Conservation (phyloP, 2,888 invertebrate genomes). For the Lithophane socia region DNA sequence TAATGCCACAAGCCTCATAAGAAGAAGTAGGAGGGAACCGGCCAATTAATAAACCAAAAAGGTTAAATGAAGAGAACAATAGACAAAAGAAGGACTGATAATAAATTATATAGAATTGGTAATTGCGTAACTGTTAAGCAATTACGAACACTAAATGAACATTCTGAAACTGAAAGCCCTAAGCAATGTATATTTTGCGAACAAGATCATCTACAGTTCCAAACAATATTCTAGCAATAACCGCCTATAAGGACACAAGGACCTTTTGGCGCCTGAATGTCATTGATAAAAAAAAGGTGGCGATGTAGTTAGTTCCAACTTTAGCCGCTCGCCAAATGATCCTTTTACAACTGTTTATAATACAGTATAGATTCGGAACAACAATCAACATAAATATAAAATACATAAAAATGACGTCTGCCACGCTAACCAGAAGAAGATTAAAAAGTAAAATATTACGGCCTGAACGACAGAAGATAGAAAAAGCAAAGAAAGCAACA, state of each 20-base stretch:
- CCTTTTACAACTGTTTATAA: not conserved
- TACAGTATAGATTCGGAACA: conserved; percentile 4
- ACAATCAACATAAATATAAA: conserved; percentile 16
- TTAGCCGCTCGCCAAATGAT: not conserved
- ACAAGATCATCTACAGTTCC: not conserved
- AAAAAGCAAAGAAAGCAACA: conserved; percentile 3
- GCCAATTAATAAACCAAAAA: not conserved
- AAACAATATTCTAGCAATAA: not conserved
- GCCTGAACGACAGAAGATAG: not conserved
- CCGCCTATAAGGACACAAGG: not conserved
- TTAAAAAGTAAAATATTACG: not conserved
- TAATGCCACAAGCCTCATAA: not conserved
- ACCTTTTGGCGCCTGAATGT: not conserved
- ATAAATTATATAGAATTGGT: not conserved
- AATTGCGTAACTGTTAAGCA: not conserved
- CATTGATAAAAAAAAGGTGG: not conserved
- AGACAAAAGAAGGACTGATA: no score
- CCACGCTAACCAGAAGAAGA: not conserved
- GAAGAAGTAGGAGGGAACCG: not conserved
- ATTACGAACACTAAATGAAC: not conserved
- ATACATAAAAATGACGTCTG: conserved; percentile 21
- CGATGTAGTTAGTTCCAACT: not conserved
- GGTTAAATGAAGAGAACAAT: no score
- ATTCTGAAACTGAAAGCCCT: not conserved
- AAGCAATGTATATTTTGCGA: not conserved